Base-by-base conservation (phyloP, 2,888 invertebrate species). In the Torymus tubicola region DNA sequence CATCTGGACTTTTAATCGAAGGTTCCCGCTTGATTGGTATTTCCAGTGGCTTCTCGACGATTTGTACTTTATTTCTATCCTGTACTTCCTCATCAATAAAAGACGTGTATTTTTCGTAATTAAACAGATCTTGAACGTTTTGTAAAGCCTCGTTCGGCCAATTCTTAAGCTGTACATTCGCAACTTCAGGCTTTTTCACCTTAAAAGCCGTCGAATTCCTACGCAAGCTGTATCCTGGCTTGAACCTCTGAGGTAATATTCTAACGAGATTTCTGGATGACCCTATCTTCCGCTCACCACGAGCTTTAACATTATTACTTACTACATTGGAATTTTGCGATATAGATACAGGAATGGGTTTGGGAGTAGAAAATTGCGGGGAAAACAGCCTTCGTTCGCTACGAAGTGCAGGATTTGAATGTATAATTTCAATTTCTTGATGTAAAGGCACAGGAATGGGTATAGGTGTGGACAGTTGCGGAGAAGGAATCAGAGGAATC, bases 81-180 rank as follows among this genome's bases (percentile, higher is more conserved):
- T 71, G 16, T 0, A 63, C 11, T 11, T 53, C n/a, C 1, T 76
- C 81, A 10, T 79, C 65, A 2, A n/a, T 31, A 61, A 85, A 77
- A 0, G 88, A 86, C 3, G 89, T 89, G 61, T 90, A 90, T 65
- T 87, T 88, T 2, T 90, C 86, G 68, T 90, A 89, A 84, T 89
- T 87, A 16, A 87, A 86, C 0, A 89, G 78, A 81, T 90, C 90
- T 4, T 88, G 85, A 1, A 83, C 61, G n/a, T 85, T 85, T 5
- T 86, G 84, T 2, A 88, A 67, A 14, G 85, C 85, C 0, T 86
- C 87, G 65, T 87, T 87, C 0, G 90, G 89, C 90, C 90, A 90
- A 64, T 87, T 88, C 78, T 90, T 90, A 3, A 82, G 58, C 13
- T 81, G 16, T 3, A 78, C 64, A 42, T 75, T 76, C 21, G 75